Conservation (phyloP, 1,140 invertebrate genomes). For the Scaptomyza graminum region DNA sequence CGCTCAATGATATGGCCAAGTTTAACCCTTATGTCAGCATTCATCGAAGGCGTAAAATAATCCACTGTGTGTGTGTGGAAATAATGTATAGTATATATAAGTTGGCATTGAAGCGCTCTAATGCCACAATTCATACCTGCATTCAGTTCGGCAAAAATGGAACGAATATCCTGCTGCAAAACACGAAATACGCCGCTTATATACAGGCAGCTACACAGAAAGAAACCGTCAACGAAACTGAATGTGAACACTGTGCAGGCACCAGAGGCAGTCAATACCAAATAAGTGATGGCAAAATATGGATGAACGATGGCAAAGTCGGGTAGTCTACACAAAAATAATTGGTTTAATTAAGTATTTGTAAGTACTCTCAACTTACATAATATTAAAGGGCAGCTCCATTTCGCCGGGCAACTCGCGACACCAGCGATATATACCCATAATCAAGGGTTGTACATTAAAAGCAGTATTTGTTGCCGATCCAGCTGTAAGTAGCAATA, state of each 20-base stretch:
- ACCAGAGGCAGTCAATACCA: conserved; percentile 64
- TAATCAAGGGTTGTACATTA: conserved; percentile 58
- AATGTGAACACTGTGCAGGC: conserved; percentile 74
- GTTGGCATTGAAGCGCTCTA: not conserved
- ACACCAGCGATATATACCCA: conserved; percentile 55
- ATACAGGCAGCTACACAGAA: conserved; percentile 74
- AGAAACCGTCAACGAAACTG: conserved; percentile 75
- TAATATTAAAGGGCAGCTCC: conserved; percentile 65
- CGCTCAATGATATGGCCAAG: conserved; percentile 57
- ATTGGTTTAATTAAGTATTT: not conserved
- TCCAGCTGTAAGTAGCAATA: conserved; percentile 59
- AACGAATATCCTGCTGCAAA: conserved; percentile 68
- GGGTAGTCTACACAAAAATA: conserved; percentile 48
- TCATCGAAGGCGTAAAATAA: conserved; percentile 42
- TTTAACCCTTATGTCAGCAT: conserved; percentile 41
- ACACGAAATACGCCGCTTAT: conserved; percentile 71
- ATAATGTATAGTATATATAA: not conserved
- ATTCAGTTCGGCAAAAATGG: conserved; percentile 59
- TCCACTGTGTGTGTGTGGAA: conserved; percentile 26
- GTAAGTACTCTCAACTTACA: conserved; percentile 46
- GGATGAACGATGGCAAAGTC: conserved; percentile 39
- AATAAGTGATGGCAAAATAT: conserved; percentile 66
- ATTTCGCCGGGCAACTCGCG: conserved; percentile 36
- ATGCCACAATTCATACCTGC: conserved; percentile 43
- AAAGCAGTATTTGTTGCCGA: conserved; percentile 53